Evolutionary conservation across 2,113 vertebrate genomes (phyloP).

Genomic region (Collichthys lucidus): DNA sequence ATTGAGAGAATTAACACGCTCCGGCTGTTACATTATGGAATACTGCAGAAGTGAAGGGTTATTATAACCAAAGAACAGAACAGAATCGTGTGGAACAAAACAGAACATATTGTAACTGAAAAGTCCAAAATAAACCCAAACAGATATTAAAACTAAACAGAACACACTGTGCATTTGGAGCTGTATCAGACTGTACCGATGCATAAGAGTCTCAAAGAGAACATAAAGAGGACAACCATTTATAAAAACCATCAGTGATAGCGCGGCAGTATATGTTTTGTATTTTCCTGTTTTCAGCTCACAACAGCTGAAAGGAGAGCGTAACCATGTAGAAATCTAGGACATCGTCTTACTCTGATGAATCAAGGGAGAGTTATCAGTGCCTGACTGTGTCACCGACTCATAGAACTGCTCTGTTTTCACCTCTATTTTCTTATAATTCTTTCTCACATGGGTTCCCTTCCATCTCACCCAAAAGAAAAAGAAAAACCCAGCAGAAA

Average conservation of each 20-base stretch:
- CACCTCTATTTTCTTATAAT: conserved; percentile 15
- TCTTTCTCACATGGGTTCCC: conserved; percentile 15
- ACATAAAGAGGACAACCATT: neutral
- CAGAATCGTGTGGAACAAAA: conserved; percentile 16
- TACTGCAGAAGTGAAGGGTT: neutral
- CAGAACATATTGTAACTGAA: conserved; percentile 11
- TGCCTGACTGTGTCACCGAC: neutral
- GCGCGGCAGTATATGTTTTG: neutral
- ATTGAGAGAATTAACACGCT: conserved; percentile 4
- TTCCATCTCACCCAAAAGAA: neutral
- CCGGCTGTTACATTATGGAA: neutral
- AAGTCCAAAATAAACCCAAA: neutral
- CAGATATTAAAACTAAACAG: neutral
- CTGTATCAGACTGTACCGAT: neutral
- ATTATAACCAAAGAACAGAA: neutral
- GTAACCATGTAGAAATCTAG: conserved; percentile 21
- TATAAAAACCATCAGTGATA: neutral
- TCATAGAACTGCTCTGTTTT: neutral
- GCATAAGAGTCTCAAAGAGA: neutral
- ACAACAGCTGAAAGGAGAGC: neutral
- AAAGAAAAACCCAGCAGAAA: neutral
- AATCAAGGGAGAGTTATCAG: neutral
- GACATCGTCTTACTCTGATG: conserved; percentile 5
- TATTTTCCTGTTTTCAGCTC: neutral
- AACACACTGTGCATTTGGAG: neutral